Evolutionary conservation across 2,113 vertebrate genomes (phyloP), one percentile per base, ranked within the genome.

Genomic region (Callocephalon fimbriatum): DNA sequence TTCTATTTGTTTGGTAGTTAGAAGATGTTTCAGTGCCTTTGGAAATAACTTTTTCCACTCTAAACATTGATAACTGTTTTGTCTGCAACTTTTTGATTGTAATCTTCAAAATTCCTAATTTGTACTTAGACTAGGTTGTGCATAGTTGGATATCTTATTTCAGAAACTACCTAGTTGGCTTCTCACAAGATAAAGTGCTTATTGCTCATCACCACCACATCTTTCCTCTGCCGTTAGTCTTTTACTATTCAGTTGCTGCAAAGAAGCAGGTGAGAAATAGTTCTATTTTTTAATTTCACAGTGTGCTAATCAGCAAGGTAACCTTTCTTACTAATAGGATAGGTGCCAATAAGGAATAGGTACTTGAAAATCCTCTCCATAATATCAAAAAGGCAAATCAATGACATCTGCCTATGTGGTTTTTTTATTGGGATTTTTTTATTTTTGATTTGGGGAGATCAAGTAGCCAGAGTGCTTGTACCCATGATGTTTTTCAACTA

Each of bases 401-500:
- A 12, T 56, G 12, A 42, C 3, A 2, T 61, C 23, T 73, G 6
- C 14, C 20, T 75, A 0, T 22, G 3, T 37, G 17, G 0, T 1
- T 16, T 45, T 67, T 67, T 23, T 62, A 8, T 15, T 48, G 26
- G 3, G 32, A 3, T 12, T 38, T 76, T 51, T 82, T 4, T 38
- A 3, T 54, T 44, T 48, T 63, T n/a, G 26, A 19, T 56, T 72
- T 75, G 75, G 12, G 9, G 62, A 94, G 45, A 42, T 44, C 14
- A 83, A 75, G 35, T 75, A 82, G 13, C 22, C n/a, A 42, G 23
- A 26, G 11, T 59, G 27, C 7, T 63, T 26, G 40, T 66, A 44
- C 4, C 3, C 10, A 25, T 8, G 48, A 37, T 67, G 8, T 67
- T 67, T 90, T 78, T 78, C 32, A 67, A 2, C 12, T 16, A 35